Evolutionary conservation across 1,140 invertebrate species (phyloP), one percentile per base, ranked within the genome.

Genomic region (Pseudomyrmex dendroicus): DNA sequence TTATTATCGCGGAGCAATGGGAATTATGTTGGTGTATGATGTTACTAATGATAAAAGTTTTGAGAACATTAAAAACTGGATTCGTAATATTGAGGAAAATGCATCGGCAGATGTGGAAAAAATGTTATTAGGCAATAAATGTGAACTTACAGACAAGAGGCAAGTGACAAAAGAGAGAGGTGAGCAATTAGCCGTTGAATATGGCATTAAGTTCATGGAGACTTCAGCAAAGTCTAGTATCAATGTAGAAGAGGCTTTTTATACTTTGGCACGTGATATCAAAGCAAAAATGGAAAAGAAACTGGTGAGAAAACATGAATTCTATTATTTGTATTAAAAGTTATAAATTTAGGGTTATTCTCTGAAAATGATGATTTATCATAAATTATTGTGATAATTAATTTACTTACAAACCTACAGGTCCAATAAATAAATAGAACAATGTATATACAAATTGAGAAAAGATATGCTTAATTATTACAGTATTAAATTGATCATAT

Each of bases 11-110:
- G 98, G 99, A 48, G 99, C 99, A 44, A 99, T 99, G 99, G 99
- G 99, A 78, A 99, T 99, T 63, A 99, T 99, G 98, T 95, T 99
- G 85, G 98, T 99, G 10, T 99, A 99, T 94, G 99, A 99, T 93
- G 99, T 99, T 86, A 99, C 98, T 67, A 99, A 99, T 95, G 97
- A 98, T 91, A 99, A 99, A 95, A 99, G 98, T 89, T 99, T 99
- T 95, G 98, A 99, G 93, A 99, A 99, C 94, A 99, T 99, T 86
- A 98, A 99, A 88, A 99, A 99, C 92, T 99, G 99, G 99, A 97
- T 99, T 89, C 95, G 99, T 92, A 99, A 99, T 95, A 99, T 99
- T 93, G 98, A 99, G 93, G 99, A 99, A 95, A 97, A 98, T 94
- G 98, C 98, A 22, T 98, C 98, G 48, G 97, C 98, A 48, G 98